Conservation (phyloP, 2,888 invertebrate genomes). For the Nasonia oneida region DNA sequence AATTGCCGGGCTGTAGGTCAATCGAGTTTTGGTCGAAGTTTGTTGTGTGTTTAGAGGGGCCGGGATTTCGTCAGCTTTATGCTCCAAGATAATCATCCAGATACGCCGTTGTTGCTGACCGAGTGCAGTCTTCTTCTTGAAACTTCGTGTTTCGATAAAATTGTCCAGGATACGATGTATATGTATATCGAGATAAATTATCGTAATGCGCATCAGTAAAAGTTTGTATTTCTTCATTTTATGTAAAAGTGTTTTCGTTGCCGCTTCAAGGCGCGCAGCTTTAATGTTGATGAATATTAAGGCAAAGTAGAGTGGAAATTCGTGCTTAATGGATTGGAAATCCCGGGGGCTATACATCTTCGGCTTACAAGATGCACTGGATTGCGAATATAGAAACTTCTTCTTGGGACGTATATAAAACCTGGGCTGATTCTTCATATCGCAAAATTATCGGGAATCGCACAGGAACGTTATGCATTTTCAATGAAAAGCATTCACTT, state of each 20-base stretch:
- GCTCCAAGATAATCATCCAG: neutral
- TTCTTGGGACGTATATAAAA: neutral
- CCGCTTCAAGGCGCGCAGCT: constrained; percentile 20
- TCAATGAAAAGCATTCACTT: too few relatives aligned
- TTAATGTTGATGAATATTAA: constrained; percentile 56
- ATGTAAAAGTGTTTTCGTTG: constrained; percentile 18
- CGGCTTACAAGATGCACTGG: constrained; percentile 30
- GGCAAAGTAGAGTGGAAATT: constrained; percentile 33
- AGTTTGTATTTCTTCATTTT: neutral
- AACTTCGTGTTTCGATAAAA: neutral
- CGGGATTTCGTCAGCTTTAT: neutral
- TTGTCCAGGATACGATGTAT: neutral
- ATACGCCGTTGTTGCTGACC: neutral
- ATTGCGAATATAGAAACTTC: constrained; percentile 50
- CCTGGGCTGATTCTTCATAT: neutral
- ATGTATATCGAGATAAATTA: neutral
- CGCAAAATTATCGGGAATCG: too few relatives aligned
- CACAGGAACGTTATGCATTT: too few relatives aligned
- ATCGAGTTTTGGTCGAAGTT: neutral
- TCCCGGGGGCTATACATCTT: constrained; percentile 36
- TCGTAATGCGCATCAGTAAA: neutral
- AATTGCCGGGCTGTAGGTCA: neutral
- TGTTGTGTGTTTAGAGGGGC: neutral
- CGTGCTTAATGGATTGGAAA: constrained; percentile 54
- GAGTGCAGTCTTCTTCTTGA: neutral